Conservation (phyloP, 1,140 invertebrate species). For the Zaprionus africanus region DNA sequence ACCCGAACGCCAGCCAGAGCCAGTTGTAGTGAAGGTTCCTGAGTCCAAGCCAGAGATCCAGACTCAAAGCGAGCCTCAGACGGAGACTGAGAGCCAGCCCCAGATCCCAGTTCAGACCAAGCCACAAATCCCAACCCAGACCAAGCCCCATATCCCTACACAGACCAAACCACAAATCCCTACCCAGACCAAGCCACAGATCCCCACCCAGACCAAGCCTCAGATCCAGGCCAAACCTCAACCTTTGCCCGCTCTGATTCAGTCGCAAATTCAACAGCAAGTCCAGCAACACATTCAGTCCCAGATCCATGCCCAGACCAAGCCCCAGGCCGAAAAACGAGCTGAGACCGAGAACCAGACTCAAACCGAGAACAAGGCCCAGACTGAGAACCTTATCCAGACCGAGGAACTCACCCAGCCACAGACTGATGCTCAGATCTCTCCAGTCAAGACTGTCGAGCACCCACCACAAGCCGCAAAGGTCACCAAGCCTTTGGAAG, state of each 20-base stretch:
- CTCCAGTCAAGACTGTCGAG: neutral
- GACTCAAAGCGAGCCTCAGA: neutral
- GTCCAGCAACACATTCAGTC: neutral
- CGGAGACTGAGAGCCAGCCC: neutral
- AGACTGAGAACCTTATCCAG: neutral
- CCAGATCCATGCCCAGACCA: neutral
- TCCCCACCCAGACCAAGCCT: neutral
- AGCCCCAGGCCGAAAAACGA: neutral
- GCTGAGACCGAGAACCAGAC: neutral
- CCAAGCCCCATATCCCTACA: neutral
- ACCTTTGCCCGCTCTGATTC: neutral
- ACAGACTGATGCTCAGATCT: neutral
- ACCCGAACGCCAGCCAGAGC: neutral
- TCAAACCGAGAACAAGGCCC: neutral
- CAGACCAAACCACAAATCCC: neutral
- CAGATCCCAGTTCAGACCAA: neutral
- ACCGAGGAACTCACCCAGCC: neutral
- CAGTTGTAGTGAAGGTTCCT: conserved; percentile 42
- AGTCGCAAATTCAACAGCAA: neutral
- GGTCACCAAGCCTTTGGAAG: neutral
- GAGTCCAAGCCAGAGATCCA: conserved; percentile 13
- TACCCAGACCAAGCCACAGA: neutral
- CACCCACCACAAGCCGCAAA: neutral
- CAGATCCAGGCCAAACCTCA: neutral
- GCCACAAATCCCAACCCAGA: neutral